Conservation (phyloP, 1,140 invertebrate genomes). For the Neuroterus valhalla region DNA sequence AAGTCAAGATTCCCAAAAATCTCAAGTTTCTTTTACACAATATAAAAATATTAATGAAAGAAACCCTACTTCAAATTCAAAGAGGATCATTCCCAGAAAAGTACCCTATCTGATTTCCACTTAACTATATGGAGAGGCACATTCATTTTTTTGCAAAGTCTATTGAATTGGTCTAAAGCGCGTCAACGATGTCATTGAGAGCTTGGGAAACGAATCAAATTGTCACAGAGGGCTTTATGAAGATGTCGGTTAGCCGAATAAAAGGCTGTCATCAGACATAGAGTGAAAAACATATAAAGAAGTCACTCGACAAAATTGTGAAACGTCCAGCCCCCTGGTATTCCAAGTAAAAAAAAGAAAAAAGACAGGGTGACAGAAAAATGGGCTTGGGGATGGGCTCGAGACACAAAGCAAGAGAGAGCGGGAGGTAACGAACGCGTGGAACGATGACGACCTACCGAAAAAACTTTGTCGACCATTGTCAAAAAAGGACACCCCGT, state of each 20-base stretch:
- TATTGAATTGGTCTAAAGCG: slow-evolving; percentile 1
- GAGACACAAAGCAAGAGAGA: slow-evolving; percentile 33
- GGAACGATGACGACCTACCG: slow-evolving; percentile 39
- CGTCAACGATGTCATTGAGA: slow-evolving; percentile 18
- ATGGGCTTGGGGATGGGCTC: slow-evolving; percentile 28
- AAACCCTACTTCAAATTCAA: not conserved
- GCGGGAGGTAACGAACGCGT: slow-evolving; percentile 35
- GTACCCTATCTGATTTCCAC: not conserved
- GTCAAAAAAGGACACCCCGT: slow-evolving; percentile 46
- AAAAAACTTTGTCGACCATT: slow-evolving; percentile 35
- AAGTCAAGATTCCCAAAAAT: too few species aligned
- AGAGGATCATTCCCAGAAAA: not conserved
- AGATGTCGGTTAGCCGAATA: slow-evolving; percentile 28
- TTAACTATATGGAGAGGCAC: not conserved
- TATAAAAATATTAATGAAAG: too few species aligned
- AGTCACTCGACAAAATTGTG: slow-evolving; percentile 18
- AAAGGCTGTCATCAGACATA: slow-evolving; percentile 13
- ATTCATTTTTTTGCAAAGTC: not conserved
- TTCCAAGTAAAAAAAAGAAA: not conserved
- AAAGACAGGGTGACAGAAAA: slow-evolving; percentile 40
- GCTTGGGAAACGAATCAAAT: slow-evolving; percentile 23
- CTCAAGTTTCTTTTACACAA: too few species aligned
- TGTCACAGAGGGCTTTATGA: slow-evolving; percentile 11
- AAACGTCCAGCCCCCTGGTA: slow-evolving; percentile 21
- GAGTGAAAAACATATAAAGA: slow-evolving; percentile 19